phyloP scores from a whole-genome alignment of 2,797 vertebrate genomes.

The Sebastes vulpes region DNA sequence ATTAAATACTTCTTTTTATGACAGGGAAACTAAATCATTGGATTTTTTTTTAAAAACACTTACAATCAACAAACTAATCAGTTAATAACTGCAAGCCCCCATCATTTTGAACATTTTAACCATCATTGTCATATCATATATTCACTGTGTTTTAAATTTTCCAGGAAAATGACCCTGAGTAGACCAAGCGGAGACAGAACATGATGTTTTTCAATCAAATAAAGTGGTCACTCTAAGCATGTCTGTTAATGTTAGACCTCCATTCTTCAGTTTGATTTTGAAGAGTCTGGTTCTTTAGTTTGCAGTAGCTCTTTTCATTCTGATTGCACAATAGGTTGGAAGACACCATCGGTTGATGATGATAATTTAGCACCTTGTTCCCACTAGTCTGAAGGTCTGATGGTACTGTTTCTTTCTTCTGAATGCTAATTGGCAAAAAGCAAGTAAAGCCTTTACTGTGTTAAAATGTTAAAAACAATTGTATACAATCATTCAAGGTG shows the following conservation, averaged over 20 bases:
- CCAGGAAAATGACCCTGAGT: background rate
- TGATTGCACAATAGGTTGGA: background rate
- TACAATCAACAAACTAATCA: background rate
- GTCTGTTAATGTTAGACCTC: background rate
- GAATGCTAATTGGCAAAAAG: background rate
- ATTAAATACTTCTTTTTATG: constrained; percentile 6
- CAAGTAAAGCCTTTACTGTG: background rate
- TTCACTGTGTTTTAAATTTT: background rate
- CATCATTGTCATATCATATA: background rate
- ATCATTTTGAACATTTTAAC: background rate
- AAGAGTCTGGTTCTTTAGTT: background rate
- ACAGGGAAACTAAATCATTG: background rate
- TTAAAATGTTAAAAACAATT: background rate
- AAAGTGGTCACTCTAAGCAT: background rate
- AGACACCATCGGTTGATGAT: background rate
- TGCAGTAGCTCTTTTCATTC: background rate
- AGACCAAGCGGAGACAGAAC: background rate
- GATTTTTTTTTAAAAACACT: background rate
- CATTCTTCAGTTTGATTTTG: background rate
- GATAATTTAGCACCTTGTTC: background rate
- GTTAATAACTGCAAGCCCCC: background rate
- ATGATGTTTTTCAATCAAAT: background rate
- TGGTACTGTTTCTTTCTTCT: background rate
- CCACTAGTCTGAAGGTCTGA: background rate
- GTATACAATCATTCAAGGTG: background rate